phyloP scores from a whole-genome alignment of 2,113 vertebrate genomes.

The Rhinolophus ferrumequinum region DNA sequence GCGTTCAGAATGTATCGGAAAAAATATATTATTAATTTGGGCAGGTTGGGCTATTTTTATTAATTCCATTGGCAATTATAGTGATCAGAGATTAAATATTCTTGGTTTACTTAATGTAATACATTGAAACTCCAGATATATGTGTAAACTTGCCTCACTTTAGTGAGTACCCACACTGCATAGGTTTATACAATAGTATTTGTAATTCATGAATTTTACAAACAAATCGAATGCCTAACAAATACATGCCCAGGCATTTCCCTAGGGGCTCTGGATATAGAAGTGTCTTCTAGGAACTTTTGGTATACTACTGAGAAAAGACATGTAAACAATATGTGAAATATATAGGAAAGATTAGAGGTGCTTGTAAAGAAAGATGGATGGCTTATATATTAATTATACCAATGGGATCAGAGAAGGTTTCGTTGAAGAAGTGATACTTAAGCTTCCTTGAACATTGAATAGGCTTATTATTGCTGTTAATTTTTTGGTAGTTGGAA shows the following conservation, averaged over 20 bases:
- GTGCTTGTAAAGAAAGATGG: neutral
- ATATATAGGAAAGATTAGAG: neutral
- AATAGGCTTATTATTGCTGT: neutral
- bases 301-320: neutral
- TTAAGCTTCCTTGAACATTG: neutral
- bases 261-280: neutral
- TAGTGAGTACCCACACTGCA: neutral
- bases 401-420: neutral
- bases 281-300: neutral
- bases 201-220: conserved; percentile 31
- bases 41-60: neutral
- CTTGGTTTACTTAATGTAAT: neutral
- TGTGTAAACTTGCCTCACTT: neutral
- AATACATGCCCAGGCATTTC: neutral
- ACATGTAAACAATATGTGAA: neutral
- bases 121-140: neutral
- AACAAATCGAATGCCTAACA: neutral
- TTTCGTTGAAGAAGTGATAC: conserved; percentile 16
- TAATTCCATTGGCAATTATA: neutral
- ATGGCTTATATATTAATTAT: neutral
- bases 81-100: conserved; percentile 8
- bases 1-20: neutral
- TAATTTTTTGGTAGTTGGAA: neutral
- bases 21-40: neutral
- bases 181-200: neutral